Evolutionary conservation across 2,888 invertebrate species (phyloP), one percentile per base, ranked within the genome.

Genomic region (Phaedon cochleariae): DNA sequence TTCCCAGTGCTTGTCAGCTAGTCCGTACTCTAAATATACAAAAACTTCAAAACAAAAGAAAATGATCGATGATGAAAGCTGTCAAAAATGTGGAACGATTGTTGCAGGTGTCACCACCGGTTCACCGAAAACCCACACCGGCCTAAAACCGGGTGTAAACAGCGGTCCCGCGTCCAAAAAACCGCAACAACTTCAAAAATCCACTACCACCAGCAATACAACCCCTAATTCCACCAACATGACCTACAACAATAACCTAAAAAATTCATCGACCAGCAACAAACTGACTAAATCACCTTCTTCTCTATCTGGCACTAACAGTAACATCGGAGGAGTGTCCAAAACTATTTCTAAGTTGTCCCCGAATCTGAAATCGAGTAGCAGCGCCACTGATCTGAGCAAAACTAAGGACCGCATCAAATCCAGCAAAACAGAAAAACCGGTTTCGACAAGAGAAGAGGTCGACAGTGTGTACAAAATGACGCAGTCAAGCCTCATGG

Each of bases 81-180:
- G n/a, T n/a, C n/a, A n/a, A n/a, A n/a, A n/a, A n/a, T n/a, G n/a
- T n/a, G n/a, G n/a, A n/a, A n/a, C n/a, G n/a, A 26, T 53, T 21
- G 21, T 34, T 10, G 31, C 41, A 69, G 69, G 59, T n/a, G 62
- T 63, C 46, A 57, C 61, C 64, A 87, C 90, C 64, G 90, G 90
- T n/a, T 90, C 91, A 0, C 91, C 90, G 0, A 92, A 93, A 82
- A 91, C 90, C 3, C 93, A 93, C 78, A 93, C 94, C 0, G 94
- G 94, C 0, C 84, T 81, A 26, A 94, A 94, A 79, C 93, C 94
- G 0, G 94, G 95, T 0, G 94, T 94, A 0, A 92, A 91, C 74
- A 93, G 94, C 74, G 95, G 95, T 0, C 94, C 95, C 0, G 94
- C 94, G 2, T 94, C 93, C 0, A 92, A 92, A 79, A 94, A 93